Percentiles rank a stretch among this genome's conserved stretches.
Conservation (phyloP, 2,797 vertebrate genomes). For the Sebastes ruberrimus region DNA sequence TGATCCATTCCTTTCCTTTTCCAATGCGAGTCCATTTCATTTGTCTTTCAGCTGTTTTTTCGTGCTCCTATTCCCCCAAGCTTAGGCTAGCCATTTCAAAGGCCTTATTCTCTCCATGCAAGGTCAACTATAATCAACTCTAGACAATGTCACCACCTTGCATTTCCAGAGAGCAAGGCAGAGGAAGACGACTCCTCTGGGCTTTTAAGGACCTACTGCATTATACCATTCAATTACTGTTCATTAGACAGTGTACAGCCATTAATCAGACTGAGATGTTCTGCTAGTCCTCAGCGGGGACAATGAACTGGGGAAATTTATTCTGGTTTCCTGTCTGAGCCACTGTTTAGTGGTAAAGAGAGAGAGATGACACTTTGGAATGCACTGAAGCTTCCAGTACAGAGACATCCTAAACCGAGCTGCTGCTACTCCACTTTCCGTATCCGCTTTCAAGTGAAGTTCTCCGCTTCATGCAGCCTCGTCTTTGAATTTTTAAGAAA, state of each 20-base stretch:
- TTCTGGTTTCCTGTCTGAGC: constrained; percentile 62
- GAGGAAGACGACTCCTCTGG: constrained; percentile 69
- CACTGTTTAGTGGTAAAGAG: constrained; percentile 52
- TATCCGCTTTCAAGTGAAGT: constrained; percentile 56
- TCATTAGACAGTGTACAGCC: constrained; percentile 82
- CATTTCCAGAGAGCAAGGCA: constrained; percentile 58
- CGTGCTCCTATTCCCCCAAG: constrained; percentile 72
- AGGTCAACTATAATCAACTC: constrained; percentile 84
- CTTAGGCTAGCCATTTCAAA: constrained; percentile 78
- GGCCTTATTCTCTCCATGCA: constrained; percentile 71
- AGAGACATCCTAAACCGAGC: constrained; percentile 34
- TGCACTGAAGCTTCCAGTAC: constrained; percentile 41
- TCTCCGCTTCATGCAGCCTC: constrained; percentile 26
- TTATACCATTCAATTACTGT: constrained; percentile 86
- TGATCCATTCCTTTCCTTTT: constrained; percentile 79
- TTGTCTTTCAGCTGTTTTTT: constrained; percentile 78
- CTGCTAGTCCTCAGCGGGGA: constrained; percentile 73
- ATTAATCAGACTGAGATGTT: constrained; percentile 83
- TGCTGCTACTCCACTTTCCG: constrained; percentile 19
- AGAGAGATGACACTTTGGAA: constrained; percentile 56
- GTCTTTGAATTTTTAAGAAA: constrained; percentile 66
- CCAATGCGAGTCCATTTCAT: constrained; percentile 74
- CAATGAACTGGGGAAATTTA: constrained; percentile 74
- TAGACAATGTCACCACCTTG: constrained; percentile 77
- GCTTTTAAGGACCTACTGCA: constrained; percentile 79